Conservation (phyloP, 2,888 invertebrate species). For the Scaptomyza tumidula region DNA sequence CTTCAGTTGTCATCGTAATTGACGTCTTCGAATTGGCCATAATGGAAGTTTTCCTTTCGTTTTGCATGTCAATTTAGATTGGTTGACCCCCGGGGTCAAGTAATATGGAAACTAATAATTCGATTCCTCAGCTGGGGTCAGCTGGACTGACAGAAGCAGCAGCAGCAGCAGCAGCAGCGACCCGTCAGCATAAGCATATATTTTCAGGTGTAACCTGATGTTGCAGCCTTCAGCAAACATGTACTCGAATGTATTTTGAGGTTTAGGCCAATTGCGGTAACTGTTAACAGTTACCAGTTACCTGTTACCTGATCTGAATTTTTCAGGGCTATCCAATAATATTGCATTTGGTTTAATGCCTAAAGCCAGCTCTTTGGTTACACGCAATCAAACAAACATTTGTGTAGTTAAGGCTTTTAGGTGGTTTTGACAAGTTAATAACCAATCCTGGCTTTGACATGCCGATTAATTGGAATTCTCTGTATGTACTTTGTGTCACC, state of each 20-base stretch:
- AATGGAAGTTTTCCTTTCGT: conserved; percentile 1
- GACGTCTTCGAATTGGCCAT: conserved; percentile 2
- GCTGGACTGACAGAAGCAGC: background rate
- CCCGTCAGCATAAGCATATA: conserved; percentile 14
- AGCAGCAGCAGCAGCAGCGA: background rate
- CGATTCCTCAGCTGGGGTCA: conserved; percentile 24
- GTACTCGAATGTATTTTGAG: conserved; percentile 2
- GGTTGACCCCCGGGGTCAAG: conserved; percentile 15
- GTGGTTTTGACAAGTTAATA: conserved; percentile 33
- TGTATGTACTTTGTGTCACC: conserved; percentile 4
- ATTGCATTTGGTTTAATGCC: conserved; percentile 33
- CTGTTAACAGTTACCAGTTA: conserved; percentile 2
- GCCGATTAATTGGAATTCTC: conserved; percentile 30
- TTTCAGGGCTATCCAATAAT: background rate
- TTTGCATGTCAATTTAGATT: conserved; percentile 13
- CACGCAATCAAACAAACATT: background rate
- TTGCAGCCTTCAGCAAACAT: conserved; percentile 5
- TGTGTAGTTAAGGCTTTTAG: conserved; percentile 9
- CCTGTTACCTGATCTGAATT: conserved; percentile 4
- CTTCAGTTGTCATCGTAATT: conserved; percentile 4
- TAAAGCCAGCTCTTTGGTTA: background rate
- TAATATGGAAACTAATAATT: conserved; percentile 39
- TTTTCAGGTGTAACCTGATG: conserved; percentile 15
- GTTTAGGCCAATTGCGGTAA: background rate
- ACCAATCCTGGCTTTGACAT: conserved; percentile 13